phyloP scores from a whole-genome alignment of 2,113 vertebrate genomes.

The Mastomys natalensis region DNA sequence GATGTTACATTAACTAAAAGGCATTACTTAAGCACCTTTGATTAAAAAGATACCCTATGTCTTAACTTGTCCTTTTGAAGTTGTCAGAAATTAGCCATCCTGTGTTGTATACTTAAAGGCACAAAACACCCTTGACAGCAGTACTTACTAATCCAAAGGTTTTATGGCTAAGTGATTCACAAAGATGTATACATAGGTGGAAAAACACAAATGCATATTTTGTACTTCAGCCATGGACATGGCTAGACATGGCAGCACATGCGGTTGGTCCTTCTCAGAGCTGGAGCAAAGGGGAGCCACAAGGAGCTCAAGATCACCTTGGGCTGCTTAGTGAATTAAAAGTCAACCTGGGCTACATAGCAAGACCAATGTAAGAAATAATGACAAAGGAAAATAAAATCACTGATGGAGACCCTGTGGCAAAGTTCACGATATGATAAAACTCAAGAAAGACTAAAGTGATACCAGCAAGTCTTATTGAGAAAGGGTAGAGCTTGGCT shows the following conservation, averaged over 20 bases:
- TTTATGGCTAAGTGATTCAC: not conserved
- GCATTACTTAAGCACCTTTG: not conserved
- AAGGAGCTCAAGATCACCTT: not conserved
- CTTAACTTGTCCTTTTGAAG: not conserved
- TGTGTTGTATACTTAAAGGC: not conserved
- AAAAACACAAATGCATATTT: not conserved
- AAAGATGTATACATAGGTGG: not conserved
- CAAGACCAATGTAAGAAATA: not conserved
- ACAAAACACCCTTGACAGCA: not conserved
- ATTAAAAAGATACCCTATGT: not conserved
- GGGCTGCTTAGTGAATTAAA: not conserved
- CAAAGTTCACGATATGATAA: not conserved
- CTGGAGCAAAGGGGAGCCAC: not conserved
- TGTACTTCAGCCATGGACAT: not conserved
- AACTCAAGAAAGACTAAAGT: not conserved
- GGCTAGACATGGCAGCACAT: no score
- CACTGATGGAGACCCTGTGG: not conserved
- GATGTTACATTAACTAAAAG: slow-evolving; percentile 4
- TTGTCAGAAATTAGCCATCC: not conserved
- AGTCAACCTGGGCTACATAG: not conserved
- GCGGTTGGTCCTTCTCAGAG: not conserved
- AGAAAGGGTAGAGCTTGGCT: not conserved
- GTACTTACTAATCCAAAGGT: not conserved
- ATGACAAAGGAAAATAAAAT: not conserved
- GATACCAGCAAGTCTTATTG: not conserved